Evolutionary conservation across 92 coral and sea anemone species (phyloP).

Genomic region (Desmophyllum pertusum): DNA sequence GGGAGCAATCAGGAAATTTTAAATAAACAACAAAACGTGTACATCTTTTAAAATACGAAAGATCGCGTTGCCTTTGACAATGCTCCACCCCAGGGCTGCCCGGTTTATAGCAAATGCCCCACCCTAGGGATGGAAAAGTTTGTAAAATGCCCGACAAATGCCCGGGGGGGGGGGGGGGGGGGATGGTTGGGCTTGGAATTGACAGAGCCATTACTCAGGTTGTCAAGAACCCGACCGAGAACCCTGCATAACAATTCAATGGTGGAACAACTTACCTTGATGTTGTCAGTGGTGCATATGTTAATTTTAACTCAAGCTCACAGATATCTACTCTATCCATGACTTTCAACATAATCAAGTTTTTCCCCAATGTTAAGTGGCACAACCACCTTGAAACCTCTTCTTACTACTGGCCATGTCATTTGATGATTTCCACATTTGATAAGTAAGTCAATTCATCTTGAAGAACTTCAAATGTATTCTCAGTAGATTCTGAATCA

Average conservation of each 20-base stretch:
- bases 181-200: too few species aligned
- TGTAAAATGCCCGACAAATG: too few species aligned
- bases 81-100: too few species aligned
- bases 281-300: slow-evolving; percentile 51
- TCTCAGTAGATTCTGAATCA: slow-evolving; percentile 1
- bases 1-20: too few species aligned
- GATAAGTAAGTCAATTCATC: slow-evolving; percentile 39
- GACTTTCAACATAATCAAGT: slow-evolving; percentile 58
- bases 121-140: too few species aligned
- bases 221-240: too few species aligned
- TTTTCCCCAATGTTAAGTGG: slow-evolving; percentile 70
- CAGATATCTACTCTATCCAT: slow-evolving; percentile 9
- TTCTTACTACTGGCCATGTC: slow-evolving; percentile 72
- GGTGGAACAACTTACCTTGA: slow-evolving; percentile 47
- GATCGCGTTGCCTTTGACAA: too few species aligned
- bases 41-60: too few species aligned
- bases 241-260: not conserved
- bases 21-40: too few species aligned
- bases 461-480: not conserved
- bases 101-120: too few species aligned
- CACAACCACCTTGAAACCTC: slow-evolving; percentile 83
- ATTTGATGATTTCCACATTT: slow-evolving; percentile 53
- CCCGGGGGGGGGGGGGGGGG: too few species aligned
- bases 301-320: slow-evolving; percentile 47
- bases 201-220: too few species aligned